Evolutionary conservation across 2,113 vertebrate species (phyloP).

Genomic region (Ardeotis arabs): DNA sequence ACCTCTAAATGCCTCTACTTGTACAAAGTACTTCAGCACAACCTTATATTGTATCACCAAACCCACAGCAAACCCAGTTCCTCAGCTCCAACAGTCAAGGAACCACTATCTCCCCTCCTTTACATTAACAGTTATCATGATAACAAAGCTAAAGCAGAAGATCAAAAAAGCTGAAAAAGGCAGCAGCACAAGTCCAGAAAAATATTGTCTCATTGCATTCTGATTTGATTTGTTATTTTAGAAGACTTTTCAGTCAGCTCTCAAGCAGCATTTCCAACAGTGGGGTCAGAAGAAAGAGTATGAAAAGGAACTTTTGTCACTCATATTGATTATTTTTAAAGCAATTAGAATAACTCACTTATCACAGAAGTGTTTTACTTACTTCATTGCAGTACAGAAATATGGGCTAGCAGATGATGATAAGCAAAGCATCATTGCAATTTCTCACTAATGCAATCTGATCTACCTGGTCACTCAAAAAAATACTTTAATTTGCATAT

Average conservation of each 20-base stretch:
- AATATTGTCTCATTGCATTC: neutral
- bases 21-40: neutral
- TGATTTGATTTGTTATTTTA: neutral
- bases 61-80: neutral
- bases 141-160: neutral
- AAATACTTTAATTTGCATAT: neutral
- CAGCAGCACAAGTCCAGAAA: neutral
- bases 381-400: neutral
- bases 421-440: neutral
- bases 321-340: neutral
- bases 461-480: neutral
- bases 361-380: neutral
- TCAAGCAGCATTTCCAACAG: neutral
- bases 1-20: neutral
- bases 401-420: neutral
- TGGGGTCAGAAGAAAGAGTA: neutral
- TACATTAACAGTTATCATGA: neutral
- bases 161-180: neutral
- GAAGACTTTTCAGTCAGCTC: neutral
- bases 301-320: neutral
- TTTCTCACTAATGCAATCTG: neutral
- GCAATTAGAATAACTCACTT: neutral
- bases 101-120: neutral
- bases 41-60: neutral
- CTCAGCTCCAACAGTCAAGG: neutral